Evolutionary conservation across 2,797 vertebrate species (phyloP).

Genomic region (Paramormyrops hopkinsi): DNA sequence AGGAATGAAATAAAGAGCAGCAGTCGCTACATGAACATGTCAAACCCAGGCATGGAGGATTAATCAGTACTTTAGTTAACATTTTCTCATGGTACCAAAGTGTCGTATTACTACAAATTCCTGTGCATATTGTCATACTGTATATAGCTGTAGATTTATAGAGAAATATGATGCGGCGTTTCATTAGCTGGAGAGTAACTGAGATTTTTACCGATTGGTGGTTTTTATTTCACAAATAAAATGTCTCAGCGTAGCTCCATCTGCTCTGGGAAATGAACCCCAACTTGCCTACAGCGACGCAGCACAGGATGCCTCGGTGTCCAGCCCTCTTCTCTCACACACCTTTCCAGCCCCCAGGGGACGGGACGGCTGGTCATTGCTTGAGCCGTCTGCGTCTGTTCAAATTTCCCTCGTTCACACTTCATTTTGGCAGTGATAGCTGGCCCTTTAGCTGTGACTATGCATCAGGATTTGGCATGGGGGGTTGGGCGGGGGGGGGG

Average conservation of each 20-base stretch:
- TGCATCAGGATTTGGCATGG: neutral
- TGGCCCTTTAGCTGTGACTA: neutral
- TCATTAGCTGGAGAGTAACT: neutral
- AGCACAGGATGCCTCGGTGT: neutral
- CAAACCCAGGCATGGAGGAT: neutral
- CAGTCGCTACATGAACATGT: neutral
- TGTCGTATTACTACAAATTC: neutral
- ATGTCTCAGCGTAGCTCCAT: neutral
- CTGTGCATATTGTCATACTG: neutral
- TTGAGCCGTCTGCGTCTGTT: neutral
- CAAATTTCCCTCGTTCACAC: neutral
- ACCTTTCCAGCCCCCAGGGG: neutral
- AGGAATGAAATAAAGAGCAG: neutral
- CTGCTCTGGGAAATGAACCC: slow-evolving; percentile 1
- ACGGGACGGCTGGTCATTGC: slow-evolving; percentile 2
- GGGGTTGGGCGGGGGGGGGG: neutral
- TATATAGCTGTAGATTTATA: neutral
- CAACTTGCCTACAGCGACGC: neutral
- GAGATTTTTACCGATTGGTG: neutral
- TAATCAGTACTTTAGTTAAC: neutral
- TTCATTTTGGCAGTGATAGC: neutral
- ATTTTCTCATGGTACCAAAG: neutral
- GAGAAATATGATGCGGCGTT: neutral
- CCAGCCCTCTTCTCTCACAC: neutral
- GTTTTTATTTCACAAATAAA: neutral